Base-by-base conservation (phyloP, 2,797 vertebrate genomes). In the Leuciscus waleckii region DNA sequence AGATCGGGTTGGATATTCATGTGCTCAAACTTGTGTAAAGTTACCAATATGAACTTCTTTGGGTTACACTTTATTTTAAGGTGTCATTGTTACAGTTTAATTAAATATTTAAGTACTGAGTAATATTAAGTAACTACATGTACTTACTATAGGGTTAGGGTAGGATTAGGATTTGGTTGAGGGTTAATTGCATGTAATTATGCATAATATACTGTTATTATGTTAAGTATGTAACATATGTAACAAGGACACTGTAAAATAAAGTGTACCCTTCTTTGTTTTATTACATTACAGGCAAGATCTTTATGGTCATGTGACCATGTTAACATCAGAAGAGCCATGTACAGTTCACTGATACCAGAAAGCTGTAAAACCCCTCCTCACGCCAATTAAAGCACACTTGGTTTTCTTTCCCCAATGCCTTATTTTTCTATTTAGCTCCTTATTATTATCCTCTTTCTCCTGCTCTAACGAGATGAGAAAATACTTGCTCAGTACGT, bases 321-420 rank as follows among this genome's bases (percentile, higher is more conserved):
- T 91, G 92, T 89, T 90, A 88, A 87, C 90, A 87, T 91, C 81
- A 82, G 89, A 90, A 89, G 92, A 13, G 1, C 16, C n/a, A 68
- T 78, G 43, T 78, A 37, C 35, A 69, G 63, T 83, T 87, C 81
- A 80, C 65, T 54, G 49, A 75, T 43, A 70, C 43, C 77, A 37
- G 19, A 73, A 26, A 71, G 70, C 23, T 49, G 11, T 26, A 35
- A 37, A 73, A 17, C 13, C 63, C 78, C 81, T 71, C 70, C 54
- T 35, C n/a, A 61, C 2, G 32, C 78, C 83, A 87, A 77, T 86
- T 87, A 71, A 49, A 78, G 51, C 46, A 83, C 68, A 85, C 11
- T 83, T 78, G 49, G 61, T 81, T 56, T 73, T 58, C 70, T 68
- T 58, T 76, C 54, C 69, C 43, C 26, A 43, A 69, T 79, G 76